These are phyloP conservation scores for Xylota sylvarum DNA, from an alignment of 2,888 invertebrate genomes.

Conservation along the genomic window DNA sequence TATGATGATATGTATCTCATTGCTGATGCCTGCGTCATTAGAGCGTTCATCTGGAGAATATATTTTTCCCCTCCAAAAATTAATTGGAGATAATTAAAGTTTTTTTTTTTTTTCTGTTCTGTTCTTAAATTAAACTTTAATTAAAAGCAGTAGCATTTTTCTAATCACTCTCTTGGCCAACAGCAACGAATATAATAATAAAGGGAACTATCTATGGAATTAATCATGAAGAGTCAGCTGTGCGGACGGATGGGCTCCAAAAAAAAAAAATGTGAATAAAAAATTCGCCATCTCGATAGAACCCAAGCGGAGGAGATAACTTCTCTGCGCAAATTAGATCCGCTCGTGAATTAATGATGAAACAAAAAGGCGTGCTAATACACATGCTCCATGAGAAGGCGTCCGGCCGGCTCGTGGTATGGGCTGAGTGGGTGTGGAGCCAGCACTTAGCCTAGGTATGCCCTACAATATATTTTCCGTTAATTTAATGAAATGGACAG, in stretches of 20 bases:
- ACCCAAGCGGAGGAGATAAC: conserved; percentile 8
- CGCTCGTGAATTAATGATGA: conserved; percentile 62
- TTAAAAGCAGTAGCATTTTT: conserved; percentile 40
- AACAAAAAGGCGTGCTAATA: conserved; percentile 43
- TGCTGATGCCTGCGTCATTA: conserved; percentile 49
- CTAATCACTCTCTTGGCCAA: conserved; percentile 30
- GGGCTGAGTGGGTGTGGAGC: conserved; percentile 22
- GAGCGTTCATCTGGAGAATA: conserved; percentile 49
- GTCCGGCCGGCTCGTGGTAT: background rate
- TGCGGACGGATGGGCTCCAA: background rate
- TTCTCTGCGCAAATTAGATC: conserved; percentile 46
- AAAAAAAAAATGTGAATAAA: conserved; percentile 23
- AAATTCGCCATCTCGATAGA: conserved; percentile 7
- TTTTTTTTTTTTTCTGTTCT: conserved; percentile 4
- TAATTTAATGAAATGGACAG: conserved; percentile 63
- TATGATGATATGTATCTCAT: conserved; percentile 44
- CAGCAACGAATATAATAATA: conserved; percentile 13
- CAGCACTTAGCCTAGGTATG: conserved; percentile 46
- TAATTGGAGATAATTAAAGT: conserved; percentile 59
- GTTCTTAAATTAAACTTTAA: conserved; percentile 60
- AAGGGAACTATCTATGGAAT: conserved; percentile 26
- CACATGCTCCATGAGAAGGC: conserved; percentile 9
- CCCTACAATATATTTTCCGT: conserved; percentile 41
- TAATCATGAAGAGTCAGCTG: conserved; percentile 48
- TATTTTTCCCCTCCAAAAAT: conserved; percentile 7